Percentiles rank a stretch among this genome's conserved stretches.
These are phyloP conservation scores for Leptinotarsa lineolata DNA, from an alignment of 1,140 invertebrate species.

Conservation along the genomic window DNA sequence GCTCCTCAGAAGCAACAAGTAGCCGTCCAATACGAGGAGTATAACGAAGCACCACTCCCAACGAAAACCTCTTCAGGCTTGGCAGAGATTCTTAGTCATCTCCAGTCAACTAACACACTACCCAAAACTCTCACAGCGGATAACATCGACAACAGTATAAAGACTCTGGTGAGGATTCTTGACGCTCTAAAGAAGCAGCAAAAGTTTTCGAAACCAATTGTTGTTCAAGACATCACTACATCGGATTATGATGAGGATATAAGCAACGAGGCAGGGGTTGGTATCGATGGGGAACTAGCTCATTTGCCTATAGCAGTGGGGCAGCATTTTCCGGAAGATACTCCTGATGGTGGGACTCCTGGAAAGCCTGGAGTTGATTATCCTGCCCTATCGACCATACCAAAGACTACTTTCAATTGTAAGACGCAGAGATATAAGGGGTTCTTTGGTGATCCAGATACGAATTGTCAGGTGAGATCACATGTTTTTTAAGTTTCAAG, in stretches of 20 bases:
- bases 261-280: conserved; percentile 44
- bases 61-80: conserved; percentile 43
- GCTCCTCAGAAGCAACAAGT: neutral
- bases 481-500: too few relatives aligned
- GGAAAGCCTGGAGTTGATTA: conserved; percentile 83
- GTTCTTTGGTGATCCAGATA: conserved; percentile 87
- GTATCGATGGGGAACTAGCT: conserved; percentile 19
- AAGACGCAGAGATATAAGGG: conserved; percentile 85
- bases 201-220: conserved; percentile 48
- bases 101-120: conserved; percentile 73
- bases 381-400: conserved; percentile 76
- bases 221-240: conserved; percentile 39
- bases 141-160: conserved; percentile 77
- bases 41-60: neutral
- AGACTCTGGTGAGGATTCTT: conserved; percentile 73
- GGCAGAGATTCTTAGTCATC: conserved; percentile 63
- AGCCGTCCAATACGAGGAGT: neutral
- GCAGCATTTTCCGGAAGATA: conserved; percentile 46
- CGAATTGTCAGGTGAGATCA: conserved; percentile 74
- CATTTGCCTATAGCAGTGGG: conserved; percentile 34
- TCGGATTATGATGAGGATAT: conserved; percentile 38
- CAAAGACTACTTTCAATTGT: conserved; percentile 79
- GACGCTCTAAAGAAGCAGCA: conserved; percentile 63
- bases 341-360: conserved; percentile 68
- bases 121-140: conserved; percentile 74